These are phyloP conservation scores for Leucophenga varia DNA, from an alignment of 1,140 invertebrate species.

Conservation along the genomic window DNA sequence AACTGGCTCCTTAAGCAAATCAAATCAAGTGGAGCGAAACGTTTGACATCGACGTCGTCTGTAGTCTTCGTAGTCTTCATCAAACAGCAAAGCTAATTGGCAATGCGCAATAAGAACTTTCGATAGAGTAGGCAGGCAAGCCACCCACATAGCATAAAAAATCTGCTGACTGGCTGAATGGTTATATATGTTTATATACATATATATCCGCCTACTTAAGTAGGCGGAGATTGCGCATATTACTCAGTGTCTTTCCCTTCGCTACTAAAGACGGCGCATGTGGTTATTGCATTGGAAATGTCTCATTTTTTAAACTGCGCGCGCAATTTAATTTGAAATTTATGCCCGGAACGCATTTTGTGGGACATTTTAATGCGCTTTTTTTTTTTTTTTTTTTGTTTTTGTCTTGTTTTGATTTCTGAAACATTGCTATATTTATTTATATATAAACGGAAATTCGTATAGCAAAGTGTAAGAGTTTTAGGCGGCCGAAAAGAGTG, in stretches of 20 bases:
- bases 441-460: slow-evolving; percentile 16
- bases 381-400: not conserved
- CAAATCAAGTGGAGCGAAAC: slow-evolving; percentile 39
- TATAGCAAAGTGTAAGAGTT: no score
- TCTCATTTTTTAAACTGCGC: slow-evolving; percentile 34
- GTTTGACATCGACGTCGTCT: not conserved
- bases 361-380: not conserved
- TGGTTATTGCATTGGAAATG: no score
- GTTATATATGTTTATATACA: no score
- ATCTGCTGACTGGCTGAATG: no score
- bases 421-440: no score
- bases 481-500: no score
- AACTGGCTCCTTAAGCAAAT: slow-evolving; percentile 43
- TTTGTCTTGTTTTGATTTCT: not conserved
- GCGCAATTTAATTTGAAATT: slow-evolving; percentile 53
- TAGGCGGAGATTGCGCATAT: slow-evolving; percentile 28
- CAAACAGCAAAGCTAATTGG: slow-evolving; percentile 36
- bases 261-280: no score
- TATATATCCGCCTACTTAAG: no score
- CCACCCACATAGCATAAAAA: no score
- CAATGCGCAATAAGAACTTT: slow-evolving; percentile 10
- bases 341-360: slow-evolving; percentile 24
- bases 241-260: no score
- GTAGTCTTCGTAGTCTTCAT: not conserved
- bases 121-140: no score